These are phyloP conservation scores for Dryas iulia DNA, from an alignment of 1,140 invertebrate species.

Conservation along the genomic window DNA sequence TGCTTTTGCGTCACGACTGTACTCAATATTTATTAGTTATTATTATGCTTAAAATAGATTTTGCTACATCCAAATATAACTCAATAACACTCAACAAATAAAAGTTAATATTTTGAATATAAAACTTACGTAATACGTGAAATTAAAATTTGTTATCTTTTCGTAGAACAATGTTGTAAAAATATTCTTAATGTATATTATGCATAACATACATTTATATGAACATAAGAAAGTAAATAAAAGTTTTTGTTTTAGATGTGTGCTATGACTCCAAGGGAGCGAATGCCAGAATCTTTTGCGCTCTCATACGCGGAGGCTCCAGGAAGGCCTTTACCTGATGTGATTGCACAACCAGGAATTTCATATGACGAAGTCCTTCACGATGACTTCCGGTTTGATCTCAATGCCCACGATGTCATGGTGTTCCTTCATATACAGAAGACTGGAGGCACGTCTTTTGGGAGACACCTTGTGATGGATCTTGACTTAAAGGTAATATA, in stretches of 20 bases:
- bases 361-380: constrained; percentile 92
- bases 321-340: constrained; percentile 80
- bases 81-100: too few species aligned
- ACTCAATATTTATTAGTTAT: too few species aligned
- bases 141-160: too few species aligned
- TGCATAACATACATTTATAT: background rate
- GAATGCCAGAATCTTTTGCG: constrained; percentile 63
- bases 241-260: constrained; percentile 81
- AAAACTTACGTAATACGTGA: too few species aligned
- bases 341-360: constrained; percentile 81
- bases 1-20: too few species aligned
- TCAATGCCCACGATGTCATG: constrained; percentile 96
- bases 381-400: constrained; percentile 93
- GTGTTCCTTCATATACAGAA: constrained; percentile 99
- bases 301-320: constrained; percentile 81
- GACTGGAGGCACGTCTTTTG: constrained; percentile 93
- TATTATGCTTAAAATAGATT: too few species aligned
- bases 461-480: constrained; percentile 95
- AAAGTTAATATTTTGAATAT: too few species aligned
- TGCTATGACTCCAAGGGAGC: constrained; percentile 85
- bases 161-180: too few species aligned
- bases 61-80: too few species aligned
- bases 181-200: background rate
- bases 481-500: constrained; percentile 87
- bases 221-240: background rate